These are phyloP conservation scores for Ptyas mucosa DNA, from an alignment of 2,113 vertebrate genomes.

Conservation along the genomic window DNA sequence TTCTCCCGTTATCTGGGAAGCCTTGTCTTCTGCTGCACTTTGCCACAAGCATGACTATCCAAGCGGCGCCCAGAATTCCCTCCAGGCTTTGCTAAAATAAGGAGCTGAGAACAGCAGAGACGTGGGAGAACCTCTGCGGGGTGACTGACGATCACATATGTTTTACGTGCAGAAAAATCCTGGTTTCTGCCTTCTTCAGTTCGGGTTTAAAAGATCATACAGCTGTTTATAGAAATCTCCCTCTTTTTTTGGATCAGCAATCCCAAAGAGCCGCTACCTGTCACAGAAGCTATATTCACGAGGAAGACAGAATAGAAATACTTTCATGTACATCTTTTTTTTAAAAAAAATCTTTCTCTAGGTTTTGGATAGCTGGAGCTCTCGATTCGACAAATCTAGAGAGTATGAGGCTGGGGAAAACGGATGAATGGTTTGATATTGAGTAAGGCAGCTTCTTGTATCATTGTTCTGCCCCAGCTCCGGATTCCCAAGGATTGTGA, in stretches of 20 bases:
- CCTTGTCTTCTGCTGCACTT: neutral
- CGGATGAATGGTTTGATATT: neutral
- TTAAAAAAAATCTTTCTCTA: neutral
- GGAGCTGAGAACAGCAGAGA: neutral
- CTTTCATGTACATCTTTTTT: neutral
- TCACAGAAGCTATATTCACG: neutral
- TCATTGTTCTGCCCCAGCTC: no score
- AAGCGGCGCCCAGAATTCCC: neutral
- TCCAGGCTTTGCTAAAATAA: neutral
- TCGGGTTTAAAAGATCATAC: neutral
- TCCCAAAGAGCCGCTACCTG: neutral
- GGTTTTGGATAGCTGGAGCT: neutral
- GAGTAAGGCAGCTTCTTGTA: neutral
- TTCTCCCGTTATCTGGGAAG: neutral
- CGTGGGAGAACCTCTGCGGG: neutral
- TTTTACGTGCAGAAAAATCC: neutral
- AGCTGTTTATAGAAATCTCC: neutral
- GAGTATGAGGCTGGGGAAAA: neutral
- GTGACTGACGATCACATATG: no score
- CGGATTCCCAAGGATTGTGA: no score
- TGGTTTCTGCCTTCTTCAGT: neutral
- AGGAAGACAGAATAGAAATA: neutral
- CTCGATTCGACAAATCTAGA: neutral
- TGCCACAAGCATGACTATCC: no score
- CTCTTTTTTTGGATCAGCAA: neutral